Base-by-base conservation (phyloP, 2,113 vertebrate genomes). In the Baryphthengus martii region DNA sequence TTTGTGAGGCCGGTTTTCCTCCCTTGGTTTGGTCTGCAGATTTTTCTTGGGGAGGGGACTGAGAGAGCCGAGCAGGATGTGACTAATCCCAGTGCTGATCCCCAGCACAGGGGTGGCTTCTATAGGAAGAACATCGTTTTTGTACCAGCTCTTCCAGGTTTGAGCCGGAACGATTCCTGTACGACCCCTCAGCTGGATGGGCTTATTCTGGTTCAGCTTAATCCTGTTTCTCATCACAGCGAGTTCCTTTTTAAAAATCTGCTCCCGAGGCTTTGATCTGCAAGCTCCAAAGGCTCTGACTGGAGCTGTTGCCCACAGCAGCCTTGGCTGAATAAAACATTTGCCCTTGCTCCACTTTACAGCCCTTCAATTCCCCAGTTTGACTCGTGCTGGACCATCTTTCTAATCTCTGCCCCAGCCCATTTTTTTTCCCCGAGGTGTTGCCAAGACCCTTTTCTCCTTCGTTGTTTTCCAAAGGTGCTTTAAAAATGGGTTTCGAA, bases 11-110 rank as follows among this genome's bases (percentile, higher is more conserved):
- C 45, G 19, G 3, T 58, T 59, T 45, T 26, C 25, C 42, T 71
- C 37, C 77, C 17, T 1, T 45, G 0, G 0, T 26, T 52, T 23
- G 24, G 26, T 17, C 3, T 25, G 74, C 23, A 0, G 13, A 25
- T 20, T 37, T 71, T 29, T 35, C 28, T 16, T 65, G 62, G 8
- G 77, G 40, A 73, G 68, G 68, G 71, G 65, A 5, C 29, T 65
- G 76, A 20, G 65, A 16, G 66, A 55, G 37, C 66, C 6, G 3
- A 11, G 72, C 6, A 72, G 49, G 29, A 10, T 44, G 75, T 33
- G 71, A 59, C 42, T 47, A 20, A 47, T 42, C 42, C 35, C 79
- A n/a, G 40, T 1, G 1, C 16, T 28, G 70, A 26, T 85, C 17
- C 39, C 50, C 50, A 52, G 50, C n/a, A 2, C 55, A 21, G 86